These are phyloP conservation scores for Palythoa grandis DNA, from an alignment of 92 coral and sea anemone genomes.

Conservation along the genomic window DNA sequence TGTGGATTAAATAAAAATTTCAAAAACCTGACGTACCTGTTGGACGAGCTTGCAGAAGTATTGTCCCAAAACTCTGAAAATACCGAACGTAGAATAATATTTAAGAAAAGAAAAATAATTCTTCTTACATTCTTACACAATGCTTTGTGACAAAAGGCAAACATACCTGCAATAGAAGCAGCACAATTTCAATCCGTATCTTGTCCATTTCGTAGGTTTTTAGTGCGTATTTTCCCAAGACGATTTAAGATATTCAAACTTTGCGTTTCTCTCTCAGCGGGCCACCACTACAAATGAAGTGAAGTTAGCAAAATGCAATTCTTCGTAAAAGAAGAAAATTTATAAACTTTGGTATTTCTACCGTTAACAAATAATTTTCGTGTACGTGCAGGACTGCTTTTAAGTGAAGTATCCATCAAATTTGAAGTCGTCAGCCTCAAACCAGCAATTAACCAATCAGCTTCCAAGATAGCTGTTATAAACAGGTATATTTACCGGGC, in stretches of 20 bases:
- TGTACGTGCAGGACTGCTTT: slow-evolving; percentile 25
- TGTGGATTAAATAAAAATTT: not conserved
- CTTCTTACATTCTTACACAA: not conserved
- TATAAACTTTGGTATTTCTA: not conserved
- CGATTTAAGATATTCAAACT: not conserved
- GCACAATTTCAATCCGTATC: not conserved
- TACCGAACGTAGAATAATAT: not conserved
- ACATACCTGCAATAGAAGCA: slow-evolving; percentile 37
- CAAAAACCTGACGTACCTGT: not conserved
- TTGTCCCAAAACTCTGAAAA: slow-evolving; percentile 6
- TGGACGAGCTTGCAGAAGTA: not conserved
- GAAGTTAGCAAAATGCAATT: not conserved
- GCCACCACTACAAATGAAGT: not conserved
- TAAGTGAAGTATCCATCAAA: not conserved
- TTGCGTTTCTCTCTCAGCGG: not conserved
- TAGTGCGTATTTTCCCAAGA: not conserved
- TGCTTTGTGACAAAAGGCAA: not conserved
- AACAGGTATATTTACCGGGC: slow-evolving; percentile 45
- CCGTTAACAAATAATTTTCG: not conserved
- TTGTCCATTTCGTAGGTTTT: slow-evolving; percentile 23
- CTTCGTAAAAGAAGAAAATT: not conserved
- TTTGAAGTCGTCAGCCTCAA: slow-evolving; percentile 18
- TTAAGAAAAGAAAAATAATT: not conserved
- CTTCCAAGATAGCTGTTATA: not conserved
- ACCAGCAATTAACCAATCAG: slow-evolving; percentile 37